Conservation (phyloP, 2,888 invertebrate species). For the Pterostichus niger region DNA sequence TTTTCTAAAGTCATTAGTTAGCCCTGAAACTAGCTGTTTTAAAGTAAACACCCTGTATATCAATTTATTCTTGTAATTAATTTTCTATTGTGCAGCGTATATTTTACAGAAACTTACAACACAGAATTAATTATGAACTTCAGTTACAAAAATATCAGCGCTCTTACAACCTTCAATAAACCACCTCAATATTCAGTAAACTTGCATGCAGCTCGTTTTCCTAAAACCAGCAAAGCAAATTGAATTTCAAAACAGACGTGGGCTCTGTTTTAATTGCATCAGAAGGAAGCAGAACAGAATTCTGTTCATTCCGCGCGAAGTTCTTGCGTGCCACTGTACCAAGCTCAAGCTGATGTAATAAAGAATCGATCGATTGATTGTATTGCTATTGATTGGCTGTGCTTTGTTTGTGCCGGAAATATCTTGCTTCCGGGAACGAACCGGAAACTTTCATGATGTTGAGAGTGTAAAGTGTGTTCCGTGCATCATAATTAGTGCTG, state of each 20-base stretch:
- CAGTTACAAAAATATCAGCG: background rate
- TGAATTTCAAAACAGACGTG: slow-evolving; percentile 28
- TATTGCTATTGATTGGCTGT: background rate
- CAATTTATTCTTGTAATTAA: too few relatives aligned
- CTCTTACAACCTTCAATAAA: background rate
- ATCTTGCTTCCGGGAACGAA: slow-evolving; percentile 19
- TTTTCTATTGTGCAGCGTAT: too few relatives aligned
- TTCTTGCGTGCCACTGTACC: background rate
- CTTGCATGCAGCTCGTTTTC: slow-evolving; percentile 8
- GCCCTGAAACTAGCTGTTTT: too few relatives aligned
- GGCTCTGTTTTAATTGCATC: slow-evolving; percentile 36
- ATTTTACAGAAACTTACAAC: too few relatives aligned
- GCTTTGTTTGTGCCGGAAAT: slow-evolving; percentile 32
- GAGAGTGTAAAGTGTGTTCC: slow-evolving; percentile 2
- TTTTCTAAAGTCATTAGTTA: too few relatives aligned
- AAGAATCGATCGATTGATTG: slow-evolving; percentile 35
- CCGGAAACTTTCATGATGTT: slow-evolving; percentile 6
- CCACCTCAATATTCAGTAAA: background rate
- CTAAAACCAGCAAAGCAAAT: slow-evolving; percentile 25
- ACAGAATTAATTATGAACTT: background rate
- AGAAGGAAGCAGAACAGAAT: background rate
- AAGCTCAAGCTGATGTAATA: slow-evolving; percentile 12
- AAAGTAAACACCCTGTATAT: too few relatives aligned
- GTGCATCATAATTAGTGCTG: background rate
- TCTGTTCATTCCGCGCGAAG: background rate